Percentiles rank a stretch among this genome's conserved stretches.
phyloP scores from a whole-genome alignment of 2,113 vertebrate genomes.

The Taxidea taxus region DNA sequence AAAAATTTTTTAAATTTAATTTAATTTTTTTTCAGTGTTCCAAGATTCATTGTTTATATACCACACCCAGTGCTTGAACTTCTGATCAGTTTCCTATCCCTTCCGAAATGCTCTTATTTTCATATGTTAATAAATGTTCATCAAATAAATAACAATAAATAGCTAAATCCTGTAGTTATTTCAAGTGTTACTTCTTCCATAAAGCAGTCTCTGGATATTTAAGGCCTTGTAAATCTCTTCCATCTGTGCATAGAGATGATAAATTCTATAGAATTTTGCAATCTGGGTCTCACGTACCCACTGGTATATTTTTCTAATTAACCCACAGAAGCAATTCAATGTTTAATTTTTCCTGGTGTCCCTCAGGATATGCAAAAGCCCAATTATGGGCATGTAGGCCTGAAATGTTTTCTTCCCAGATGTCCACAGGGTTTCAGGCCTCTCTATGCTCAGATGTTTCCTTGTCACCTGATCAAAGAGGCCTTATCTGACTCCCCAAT shows the following conservation, averaged over 20 bases:
- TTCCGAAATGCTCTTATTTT: not conserved
- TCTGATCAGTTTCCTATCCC: not conserved
- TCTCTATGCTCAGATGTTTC: not conserved
- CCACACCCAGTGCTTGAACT: not conserved
- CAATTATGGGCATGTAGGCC: not conserved
- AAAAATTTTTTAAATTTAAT: no score
- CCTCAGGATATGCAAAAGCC: not conserved
- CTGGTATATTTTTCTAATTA: conserved; percentile 23
- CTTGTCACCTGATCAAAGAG: not conserved
- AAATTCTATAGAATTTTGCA: not conserved
- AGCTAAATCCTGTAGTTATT: not conserved
- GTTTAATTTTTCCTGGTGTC: not conserved
- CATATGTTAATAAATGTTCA: not conserved
- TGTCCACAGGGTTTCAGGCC: not conserved
- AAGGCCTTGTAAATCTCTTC: not conserved
- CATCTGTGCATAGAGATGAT: not conserved
- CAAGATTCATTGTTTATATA: no score
- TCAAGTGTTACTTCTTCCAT: not conserved
- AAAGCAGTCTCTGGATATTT: not conserved
- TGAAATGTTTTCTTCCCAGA: not conserved
- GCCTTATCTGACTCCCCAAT: not conserved
- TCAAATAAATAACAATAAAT: not conserved
- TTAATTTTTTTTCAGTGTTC: no score
- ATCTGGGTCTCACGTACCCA: not conserved
- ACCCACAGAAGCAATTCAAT: not conserved